Evolutionary conservation across 2,113 vertebrate species (phyloP).

Genomic region (Parotia lawesii): DNA sequence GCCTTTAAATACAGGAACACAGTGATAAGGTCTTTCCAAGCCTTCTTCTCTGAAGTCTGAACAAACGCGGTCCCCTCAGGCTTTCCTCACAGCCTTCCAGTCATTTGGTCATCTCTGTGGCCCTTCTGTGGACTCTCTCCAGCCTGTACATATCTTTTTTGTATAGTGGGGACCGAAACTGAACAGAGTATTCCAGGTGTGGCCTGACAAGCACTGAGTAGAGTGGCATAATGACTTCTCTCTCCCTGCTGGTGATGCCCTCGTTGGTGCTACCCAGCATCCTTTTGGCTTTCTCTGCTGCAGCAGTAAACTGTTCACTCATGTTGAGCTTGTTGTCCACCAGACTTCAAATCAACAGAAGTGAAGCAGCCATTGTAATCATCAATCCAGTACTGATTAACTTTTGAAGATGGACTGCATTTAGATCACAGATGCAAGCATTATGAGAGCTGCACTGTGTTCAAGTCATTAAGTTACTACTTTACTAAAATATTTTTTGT

Average conservation of each 20-base stretch:
- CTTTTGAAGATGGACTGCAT: background rate
- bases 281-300: background rate
- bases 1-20: background rate
- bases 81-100: background rate
- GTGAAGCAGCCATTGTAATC: background rate
- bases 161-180: background rate
- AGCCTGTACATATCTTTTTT: background rate
- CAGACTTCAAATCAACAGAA: background rate
- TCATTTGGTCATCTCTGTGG: background rate
- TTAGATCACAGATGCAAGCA: background rate
- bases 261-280: no score
- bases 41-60: background rate
- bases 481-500: background rate
- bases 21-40: background rate
- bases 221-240: background rate
- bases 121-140: background rate
- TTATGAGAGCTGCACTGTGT: background rate
- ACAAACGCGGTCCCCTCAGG: accelerated
- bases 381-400: background rate
- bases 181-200: background rate
- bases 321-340: background rate
- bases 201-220: background rate
- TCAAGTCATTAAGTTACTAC: background rate
- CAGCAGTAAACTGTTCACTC: background rate
- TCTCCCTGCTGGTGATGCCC: background rate